Conservation (phyloP, 2,113 vertebrate species). For the Fukomys damarensis region DNA sequence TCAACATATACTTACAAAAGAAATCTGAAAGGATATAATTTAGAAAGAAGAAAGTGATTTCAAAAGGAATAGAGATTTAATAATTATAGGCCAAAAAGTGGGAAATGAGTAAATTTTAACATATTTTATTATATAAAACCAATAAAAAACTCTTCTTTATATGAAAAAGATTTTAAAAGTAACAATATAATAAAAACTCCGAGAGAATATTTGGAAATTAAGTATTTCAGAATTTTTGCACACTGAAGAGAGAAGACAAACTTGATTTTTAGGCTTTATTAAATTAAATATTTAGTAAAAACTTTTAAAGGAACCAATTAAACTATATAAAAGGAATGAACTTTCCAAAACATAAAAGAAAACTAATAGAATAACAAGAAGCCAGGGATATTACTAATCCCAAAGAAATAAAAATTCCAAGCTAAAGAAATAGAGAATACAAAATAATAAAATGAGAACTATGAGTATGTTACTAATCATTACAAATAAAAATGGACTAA, state of each 20-base stretch:
- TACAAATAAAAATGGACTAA: neutral
- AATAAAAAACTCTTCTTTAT: neutral
- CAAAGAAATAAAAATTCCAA: constrained; percentile 21
- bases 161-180: neutral
- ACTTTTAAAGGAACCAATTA: neutral
- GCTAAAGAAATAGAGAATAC: too few species aligned
- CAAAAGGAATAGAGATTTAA: neutral
- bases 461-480: neutral
- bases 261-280: neutral
- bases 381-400: neutral
- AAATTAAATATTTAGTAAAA: neutral
- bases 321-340: constrained; percentile 34
- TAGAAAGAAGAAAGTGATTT: constrained; percentile 46
- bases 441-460: too few species aligned
- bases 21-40: neutral
- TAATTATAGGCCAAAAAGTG: neutral
- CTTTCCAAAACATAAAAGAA: neutral
- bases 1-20: constrained; percentile 2
- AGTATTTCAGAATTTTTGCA: neutral
- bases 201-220: neutral
- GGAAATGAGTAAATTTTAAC: neutral
- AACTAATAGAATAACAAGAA: neutral
- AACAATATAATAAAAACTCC: neutral
- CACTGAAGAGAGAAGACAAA: neutral
- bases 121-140: constrained; percentile 10